Evolutionary conservation across 1,140 invertebrate genomes (phyloP).

Genomic region (roundworm (Caenorhabditis elegans)): WBcel235 BX284605.5:12829001-12829500

Average conservation of each 20-base stretch:
- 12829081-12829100: constrained; percentile 12
- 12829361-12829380: constrained; percentile 46
- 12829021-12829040: constrained; percentile 3
- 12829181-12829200: constrained; percentile 27
- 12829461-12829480: too few species aligned
- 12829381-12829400: too few species aligned
- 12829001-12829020: constrained; percentile 6
- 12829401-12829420: too few species aligned
- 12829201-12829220: too few species aligned
- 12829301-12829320: constrained; percentile 36
- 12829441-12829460: too few species aligned
- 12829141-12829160: constrained; percentile 49
- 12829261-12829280: constrained; percentile 46
- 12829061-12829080: background rate
- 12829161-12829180: constrained; percentile 43
- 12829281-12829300: constrained; percentile 50
- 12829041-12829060: constrained; percentile 45
- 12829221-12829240: background rate
- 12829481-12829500: too few species aligned
- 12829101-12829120: constrained; percentile 27
- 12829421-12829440: too few species aligned
- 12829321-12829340: constrained; percentile 38
- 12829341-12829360: constrained; percentile 48
- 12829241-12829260: background rate
- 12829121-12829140: constrained; percentile 40